A percentile compares a stretch with the other conserved stretches of the same genome.
phyloP scores from a whole-genome alignment of 1,140 invertebrate species.

The Liolophura sinensis region DNA sequence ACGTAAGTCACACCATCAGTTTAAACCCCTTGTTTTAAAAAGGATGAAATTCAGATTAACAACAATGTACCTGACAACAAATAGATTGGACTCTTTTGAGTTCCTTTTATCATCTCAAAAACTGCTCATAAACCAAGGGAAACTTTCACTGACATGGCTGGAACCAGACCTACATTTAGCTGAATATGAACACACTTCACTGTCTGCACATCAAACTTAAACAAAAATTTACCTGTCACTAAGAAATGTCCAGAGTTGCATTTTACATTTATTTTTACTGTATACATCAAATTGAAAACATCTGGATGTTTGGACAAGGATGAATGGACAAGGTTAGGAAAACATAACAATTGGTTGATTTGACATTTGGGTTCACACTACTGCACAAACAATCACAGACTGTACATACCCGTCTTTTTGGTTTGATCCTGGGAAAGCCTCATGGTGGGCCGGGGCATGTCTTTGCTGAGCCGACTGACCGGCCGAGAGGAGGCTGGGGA shows the following conservation, averaged over 20 bases:
- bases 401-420: too few species aligned
- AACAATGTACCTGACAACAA: too few species aligned
- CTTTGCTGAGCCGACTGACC: neutral
- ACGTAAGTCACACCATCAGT: too few species aligned
- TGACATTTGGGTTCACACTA: too few species aligned
- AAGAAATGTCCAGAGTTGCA: slow-evolving; percentile 16
- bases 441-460: too few species aligned
- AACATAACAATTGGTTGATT: too few species aligned
- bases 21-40: too few species aligned
- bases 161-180: neutral
- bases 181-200: neutral
- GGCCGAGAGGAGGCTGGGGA: neutral
- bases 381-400: too few species aligned
- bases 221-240: neutral
- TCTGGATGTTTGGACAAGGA: slow-evolving; percentile 38
- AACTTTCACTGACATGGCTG: neutral
- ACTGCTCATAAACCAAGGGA: neutral
- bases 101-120: neutral
- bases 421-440: too few species aligned
- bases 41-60: too few species aligned
- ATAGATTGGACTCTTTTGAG: neutral
- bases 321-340: neutral
- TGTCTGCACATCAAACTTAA: slow-evolving; percentile 9
- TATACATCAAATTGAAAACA: slow-evolving; percentile 21
- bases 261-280: slow-evolving; percentile 20